These are phyloP conservation scores for Bombus sibiricus DNA, from an alignment of 1,140 invertebrate species.

Conservation along the genomic window DNA sequence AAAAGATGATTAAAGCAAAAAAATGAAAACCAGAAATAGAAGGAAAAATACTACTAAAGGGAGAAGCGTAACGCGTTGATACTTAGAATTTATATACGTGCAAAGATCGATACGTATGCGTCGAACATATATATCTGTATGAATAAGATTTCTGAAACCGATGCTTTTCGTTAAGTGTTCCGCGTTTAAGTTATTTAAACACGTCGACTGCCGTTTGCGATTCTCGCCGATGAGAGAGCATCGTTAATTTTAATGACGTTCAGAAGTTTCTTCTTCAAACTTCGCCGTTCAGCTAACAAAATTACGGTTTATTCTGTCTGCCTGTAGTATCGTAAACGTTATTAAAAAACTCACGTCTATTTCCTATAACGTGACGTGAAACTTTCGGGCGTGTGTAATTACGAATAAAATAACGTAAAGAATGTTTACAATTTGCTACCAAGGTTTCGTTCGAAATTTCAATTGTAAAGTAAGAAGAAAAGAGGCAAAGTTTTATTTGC, in stretches of 20 bases:
- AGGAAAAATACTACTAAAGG: neutral
- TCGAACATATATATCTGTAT: slow-evolving; percentile 32
- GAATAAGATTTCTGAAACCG: slow-evolving; percentile 56
- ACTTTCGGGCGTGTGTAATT: too few relatives aligned
- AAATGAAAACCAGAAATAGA: neutral
- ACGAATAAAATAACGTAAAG: neutral
- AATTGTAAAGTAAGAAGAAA: neutral
- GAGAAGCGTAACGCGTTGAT: slow-evolving; percentile 26
- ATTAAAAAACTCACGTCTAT: neutral
- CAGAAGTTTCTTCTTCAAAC: slow-evolving; percentile 16
- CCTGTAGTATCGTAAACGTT: neutral
- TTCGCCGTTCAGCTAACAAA: neutral
- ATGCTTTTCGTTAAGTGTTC: slow-evolving; percentile 30
- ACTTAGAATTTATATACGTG: neutral
- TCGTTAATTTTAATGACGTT: slow-evolving; percentile 29
- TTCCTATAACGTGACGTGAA: neutral
- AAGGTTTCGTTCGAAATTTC: neutral
- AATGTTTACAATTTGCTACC: neutral
- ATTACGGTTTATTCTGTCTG: neutral
- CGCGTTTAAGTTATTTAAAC: slow-evolving; percentile 43
- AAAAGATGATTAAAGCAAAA: neutral
- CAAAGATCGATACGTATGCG: slow-evolving; percentile 10
- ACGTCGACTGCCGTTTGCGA: slow-evolving; percentile 33
- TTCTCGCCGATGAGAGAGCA: neutral
- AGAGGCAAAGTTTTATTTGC: neutral